phyloP scores from a whole-genome alignment of 2,113 vertebrate genomes.

The Rissa tridactyla region DNA sequence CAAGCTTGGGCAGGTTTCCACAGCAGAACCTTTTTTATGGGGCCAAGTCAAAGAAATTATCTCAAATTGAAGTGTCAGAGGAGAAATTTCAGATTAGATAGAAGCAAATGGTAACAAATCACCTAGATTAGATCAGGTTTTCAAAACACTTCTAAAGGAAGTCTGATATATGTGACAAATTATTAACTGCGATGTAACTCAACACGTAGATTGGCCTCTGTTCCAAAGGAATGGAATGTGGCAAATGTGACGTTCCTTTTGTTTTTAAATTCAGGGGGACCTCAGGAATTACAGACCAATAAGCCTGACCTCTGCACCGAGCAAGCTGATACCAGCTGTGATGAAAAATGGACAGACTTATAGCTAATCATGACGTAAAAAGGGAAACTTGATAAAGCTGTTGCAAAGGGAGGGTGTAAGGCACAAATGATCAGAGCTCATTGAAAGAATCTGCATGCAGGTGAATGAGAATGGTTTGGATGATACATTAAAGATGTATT shows the following conservation, averaged over 20 bases:
- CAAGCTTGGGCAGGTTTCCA: conserved; percentile 33
- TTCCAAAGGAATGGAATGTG: neutral
- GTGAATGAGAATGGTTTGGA: neutral
- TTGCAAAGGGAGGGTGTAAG: neutral
- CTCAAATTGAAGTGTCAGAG: neutral
- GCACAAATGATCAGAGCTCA: neutral
- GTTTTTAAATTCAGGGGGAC: neutral
- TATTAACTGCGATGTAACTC: neutral
- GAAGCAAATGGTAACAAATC: conserved; percentile 29
- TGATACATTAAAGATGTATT: neutral
- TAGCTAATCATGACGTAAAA: neutral
- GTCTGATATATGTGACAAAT: conserved; percentile 35
- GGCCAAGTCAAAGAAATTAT: conserved; percentile 26
- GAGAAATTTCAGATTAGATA: conserved; percentile 21
- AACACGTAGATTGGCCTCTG: neutral
- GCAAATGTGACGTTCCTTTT: neutral
- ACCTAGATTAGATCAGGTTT: conserved; percentile 24
- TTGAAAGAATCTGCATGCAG: neutral
- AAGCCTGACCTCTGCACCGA: neutral
- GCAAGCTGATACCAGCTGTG: neutral
- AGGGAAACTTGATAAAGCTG: neutral
- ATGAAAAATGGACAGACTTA: neutral
- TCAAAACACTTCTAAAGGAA: conserved; percentile 11
- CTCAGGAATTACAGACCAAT: neutral
- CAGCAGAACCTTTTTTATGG: neutral